Conservation (phyloP, 2,888 invertebrate species). For the Pseudococcus jackbeardsleyi region DNA sequence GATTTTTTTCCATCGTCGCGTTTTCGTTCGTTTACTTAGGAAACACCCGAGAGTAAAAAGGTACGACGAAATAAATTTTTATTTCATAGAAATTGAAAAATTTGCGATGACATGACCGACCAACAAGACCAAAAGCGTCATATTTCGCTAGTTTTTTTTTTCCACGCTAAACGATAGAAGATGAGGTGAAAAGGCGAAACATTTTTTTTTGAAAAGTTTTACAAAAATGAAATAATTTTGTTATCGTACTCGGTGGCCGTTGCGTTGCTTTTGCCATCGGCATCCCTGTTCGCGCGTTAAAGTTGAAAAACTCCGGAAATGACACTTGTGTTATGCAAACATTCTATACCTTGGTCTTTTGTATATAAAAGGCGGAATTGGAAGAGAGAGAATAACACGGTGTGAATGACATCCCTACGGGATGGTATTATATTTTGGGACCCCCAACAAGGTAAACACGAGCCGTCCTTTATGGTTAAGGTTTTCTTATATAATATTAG, state of each 20-base stretch:
- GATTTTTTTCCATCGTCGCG: not conserved
- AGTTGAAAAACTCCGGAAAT: conserved; percentile 51
- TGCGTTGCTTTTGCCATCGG: not conserved
- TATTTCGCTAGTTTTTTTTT: not conserved
- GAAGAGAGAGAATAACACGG: conserved; percentile 12
- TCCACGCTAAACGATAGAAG: not conserved
- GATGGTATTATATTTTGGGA: conserved; percentile 38
- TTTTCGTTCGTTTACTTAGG: not conserved
- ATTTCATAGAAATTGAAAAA: not conserved
- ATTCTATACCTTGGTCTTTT: conserved; percentile 6
- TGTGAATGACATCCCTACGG: conserved; percentile 54
- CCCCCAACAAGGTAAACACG: conserved; percentile 28
- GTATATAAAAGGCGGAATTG: conserved; percentile 37
- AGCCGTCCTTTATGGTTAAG: conserved; percentile 27
- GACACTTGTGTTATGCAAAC: conserved; percentile 46
- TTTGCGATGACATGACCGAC: not conserved
- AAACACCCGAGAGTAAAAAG: not conserved
- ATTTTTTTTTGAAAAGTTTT: conserved; percentile 13
- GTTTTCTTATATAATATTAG: conserved; percentile 39
- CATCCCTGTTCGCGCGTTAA: conserved; percentile 48
- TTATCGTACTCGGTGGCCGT: conserved; percentile 6
- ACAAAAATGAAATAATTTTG: conserved; percentile 38
- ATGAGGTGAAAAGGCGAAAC: not conserved
- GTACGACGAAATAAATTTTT: conserved; percentile 2
- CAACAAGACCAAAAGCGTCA: not conserved